phyloP scores from a whole-genome alignment of 2,888 invertebrate genomes.

The Esperia sulphurella region DNA sequence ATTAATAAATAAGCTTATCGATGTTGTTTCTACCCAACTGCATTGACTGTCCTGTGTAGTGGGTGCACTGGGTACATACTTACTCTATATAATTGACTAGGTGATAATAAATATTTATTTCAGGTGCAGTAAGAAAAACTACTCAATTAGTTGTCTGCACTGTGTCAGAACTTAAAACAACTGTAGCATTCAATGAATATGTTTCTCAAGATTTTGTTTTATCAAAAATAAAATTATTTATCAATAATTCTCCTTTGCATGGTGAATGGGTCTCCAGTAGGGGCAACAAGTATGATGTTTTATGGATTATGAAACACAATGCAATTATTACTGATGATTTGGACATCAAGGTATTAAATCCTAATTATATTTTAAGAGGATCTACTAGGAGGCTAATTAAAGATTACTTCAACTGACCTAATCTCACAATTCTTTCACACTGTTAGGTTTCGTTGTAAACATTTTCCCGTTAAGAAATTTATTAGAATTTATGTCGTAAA shows the following conservation, averaged over 20 bases:
- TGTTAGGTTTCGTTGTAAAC: no score
- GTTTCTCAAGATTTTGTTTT: conserved; percentile 39
- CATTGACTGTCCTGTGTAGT: no score
- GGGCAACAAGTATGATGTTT: conserved; percentile 60
- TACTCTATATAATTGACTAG: not conserved
- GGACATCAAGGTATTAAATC: conserved; percentile 46
- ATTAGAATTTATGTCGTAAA: no score
- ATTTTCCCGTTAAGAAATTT: no score
- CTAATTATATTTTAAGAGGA: not conserved
- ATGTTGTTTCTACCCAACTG: no score
- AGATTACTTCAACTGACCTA: no score
- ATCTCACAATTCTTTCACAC: no score
- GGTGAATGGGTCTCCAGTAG: conserved; percentile 66
- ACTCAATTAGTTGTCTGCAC: conserved; percentile 53
- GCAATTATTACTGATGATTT: conserved; percentile 28
- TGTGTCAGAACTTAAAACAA: conserved; percentile 48
- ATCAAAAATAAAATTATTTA: conserved; percentile 36
- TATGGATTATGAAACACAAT: conserved; percentile 64
- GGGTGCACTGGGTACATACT: not conserved
- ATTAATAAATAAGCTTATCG: no score
- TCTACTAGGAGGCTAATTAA: not conserved
- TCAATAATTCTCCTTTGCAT: conserved; percentile 37
- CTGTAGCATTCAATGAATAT: conserved; percentile 60
- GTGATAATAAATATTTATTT: conserved; percentile 13
- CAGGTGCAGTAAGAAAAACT: conserved; percentile 65